These are phyloP conservation scores for Tenthredo amoena DNA, from an alignment of 2,888 invertebrate genomes.

Conservation along the genomic window DNA sequence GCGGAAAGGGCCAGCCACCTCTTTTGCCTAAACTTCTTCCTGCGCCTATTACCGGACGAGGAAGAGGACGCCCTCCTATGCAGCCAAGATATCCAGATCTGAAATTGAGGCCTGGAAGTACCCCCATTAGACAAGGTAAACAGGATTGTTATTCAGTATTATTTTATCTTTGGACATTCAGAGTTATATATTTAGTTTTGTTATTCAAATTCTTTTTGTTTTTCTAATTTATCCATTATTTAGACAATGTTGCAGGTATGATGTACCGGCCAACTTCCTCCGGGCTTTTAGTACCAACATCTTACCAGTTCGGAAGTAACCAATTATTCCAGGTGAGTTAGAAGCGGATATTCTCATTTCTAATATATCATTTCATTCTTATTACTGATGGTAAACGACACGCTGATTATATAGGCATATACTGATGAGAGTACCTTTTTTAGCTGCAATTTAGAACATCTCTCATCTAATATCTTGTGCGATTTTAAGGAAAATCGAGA, in stretches of 20 bases:
- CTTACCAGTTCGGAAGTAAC: slow-evolving; percentile 82
- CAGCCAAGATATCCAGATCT: slow-evolving; percentile 75
- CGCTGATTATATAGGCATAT: slow-evolving; percentile 46
- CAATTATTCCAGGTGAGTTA: slow-evolving; percentile 83
- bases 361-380: slow-evolving; percentile 40
- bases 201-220: slow-evolving; percentile 39
- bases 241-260: slow-evolving; percentile 80
- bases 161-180: neutral
- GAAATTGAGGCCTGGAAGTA: slow-evolving; percentile 71
- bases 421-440: neutral
- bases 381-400: slow-evolving; percentile 64
- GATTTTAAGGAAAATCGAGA: neutral
- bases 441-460: neutral
- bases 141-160: neutral
- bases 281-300: slow-evolving; percentile 81
- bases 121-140: slow-evolving; percentile 70
- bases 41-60: slow-evolving; percentile 75
- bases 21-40: slow-evolving; percentile 78
- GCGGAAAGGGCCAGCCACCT: slow-evolving; percentile 74
- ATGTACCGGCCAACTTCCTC: slow-evolving; percentile 85
- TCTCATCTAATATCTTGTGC: neutral
- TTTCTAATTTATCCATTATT: slow-evolving; percentile 52
- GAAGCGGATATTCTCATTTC: neutral
- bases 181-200: neutral
- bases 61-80: slow-evolving; percentile 78